Percentiles rank a stretch among this genome's conserved stretches.
Conservation (phyloP, 2,888 invertebrate species). For the Lithophane semibrunnea region DNA sequence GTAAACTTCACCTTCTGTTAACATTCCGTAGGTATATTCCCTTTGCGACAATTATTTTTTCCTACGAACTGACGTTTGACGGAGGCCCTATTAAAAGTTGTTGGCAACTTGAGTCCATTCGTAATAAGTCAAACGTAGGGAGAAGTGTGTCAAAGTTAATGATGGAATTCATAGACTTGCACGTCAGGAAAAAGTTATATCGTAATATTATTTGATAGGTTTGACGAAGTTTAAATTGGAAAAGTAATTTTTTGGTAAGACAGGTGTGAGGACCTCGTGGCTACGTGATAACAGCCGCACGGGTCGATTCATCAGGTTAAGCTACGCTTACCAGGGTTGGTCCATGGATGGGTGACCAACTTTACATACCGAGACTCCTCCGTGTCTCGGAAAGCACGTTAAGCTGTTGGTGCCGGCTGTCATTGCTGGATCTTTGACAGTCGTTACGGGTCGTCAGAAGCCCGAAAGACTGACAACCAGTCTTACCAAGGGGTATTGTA, state of each 20-base stretch:
- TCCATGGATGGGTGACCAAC: no score
- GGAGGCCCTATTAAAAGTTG: constrained; percentile 80
- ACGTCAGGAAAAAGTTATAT: constrained; percentile 55
- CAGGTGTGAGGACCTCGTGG: background rate
- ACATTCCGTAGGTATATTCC: constrained; percentile 3
- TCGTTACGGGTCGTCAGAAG: no score
- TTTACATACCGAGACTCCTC: no score
- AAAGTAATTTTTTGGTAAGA: constrained; percentile 18
- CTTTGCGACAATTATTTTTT: constrained; percentile 68
- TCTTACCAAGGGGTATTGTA: no score
- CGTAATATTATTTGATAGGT: constrained; percentile 60
- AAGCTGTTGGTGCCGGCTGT: no score
- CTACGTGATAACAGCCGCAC: no score
- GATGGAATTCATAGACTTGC: constrained; percentile 57
- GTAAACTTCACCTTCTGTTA: constrained; percentile 37
- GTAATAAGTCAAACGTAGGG: constrained; percentile 67
- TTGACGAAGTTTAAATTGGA: constrained; percentile 55
- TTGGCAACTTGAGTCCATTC: constrained; percentile 70
- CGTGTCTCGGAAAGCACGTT: no score
- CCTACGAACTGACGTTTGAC: constrained; percentile 68
- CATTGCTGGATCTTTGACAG: no score
- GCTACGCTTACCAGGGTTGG: no score
- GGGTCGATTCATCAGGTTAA: no score
- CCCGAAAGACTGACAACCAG: no score
- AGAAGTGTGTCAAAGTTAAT: constrained; percentile 65